Evolutionary conservation across 2,113 vertebrate genomes (phyloP), one percentile per base, ranked within the genome.

Genomic region (zebrafish (Danio rerio)): DNA sequence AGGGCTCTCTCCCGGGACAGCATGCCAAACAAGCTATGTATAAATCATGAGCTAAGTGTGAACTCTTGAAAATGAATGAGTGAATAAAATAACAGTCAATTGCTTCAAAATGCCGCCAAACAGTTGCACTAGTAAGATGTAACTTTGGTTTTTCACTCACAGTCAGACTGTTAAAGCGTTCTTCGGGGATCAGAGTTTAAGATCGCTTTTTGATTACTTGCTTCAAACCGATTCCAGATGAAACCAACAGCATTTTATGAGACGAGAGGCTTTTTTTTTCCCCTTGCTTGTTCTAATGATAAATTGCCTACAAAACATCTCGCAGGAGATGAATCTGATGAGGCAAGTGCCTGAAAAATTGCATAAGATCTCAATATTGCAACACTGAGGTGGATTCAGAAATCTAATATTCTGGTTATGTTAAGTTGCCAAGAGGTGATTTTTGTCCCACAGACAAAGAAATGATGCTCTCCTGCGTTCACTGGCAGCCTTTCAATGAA

Each of bases 201-300:
- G 65, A 66, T 43, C 71, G 56, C 31, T 72, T 72, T 53, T n/a
- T n/a, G n/a, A n/a, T n/a, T n/a, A n/a, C n/a, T n/a, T 72, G 50
- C 69, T 55, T 40, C 31, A 45, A 66, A 74, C 2, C 18, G 4
- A 59, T 58, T 56, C 53, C 55, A 45, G n/a, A 75, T 18, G 16
- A 75, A 75, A 59, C 40, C 40, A 13, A 20, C 7, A 45, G n/a
- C n/a, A 75, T 59, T 43, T 58, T 75, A 58, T 45, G 72, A 74
- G 72, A 74, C 40, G 58, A 7, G 42, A 21, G 18, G 55, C 11
- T 55, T 59, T 15, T 43, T 15, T 43, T 45, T 59, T 3, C 31
- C 31, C 31, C 31, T 66, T 66, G 43, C 9, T 74, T 74, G 20
- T 59, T 75, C 7, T 59, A 75, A 75, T 59, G 16, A 59, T 59